Evolutionary conservation across 1,140 invertebrate genomes (phyloP).

Genomic region (Trachymyrmex cornetzi): DNA sequence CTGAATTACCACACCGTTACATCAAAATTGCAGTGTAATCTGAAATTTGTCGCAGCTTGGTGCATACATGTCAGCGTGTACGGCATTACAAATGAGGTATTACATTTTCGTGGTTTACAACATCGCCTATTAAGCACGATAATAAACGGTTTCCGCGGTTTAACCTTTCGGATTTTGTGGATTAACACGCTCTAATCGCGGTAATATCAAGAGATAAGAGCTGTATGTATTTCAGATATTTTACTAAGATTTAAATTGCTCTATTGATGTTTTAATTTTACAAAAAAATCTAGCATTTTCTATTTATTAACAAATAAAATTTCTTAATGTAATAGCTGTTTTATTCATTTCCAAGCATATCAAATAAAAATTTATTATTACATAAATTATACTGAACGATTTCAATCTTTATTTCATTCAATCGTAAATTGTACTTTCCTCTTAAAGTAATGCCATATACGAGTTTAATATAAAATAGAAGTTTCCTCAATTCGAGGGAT

Average conservation of each 20-base stretch:
- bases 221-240: background rate
- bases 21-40: slow-evolving; percentile 56
- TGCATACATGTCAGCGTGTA: background rate
- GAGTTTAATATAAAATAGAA: background rate
- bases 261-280: background rate
- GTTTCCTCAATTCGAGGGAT: background rate
- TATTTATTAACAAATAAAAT: background rate
- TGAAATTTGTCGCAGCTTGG: slow-evolving; percentile 35
- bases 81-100: slow-evolving; percentile 43
- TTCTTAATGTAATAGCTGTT: background rate
- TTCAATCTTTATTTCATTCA: slow-evolving; percentile 30
- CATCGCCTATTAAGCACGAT: slow-evolving; percentile 32
- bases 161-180: slow-evolving; percentile 31
- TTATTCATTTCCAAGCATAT: background rate
- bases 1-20: slow-evolving; percentile 50
- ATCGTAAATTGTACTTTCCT: background rate
- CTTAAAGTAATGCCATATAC: background rate
- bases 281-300: background rate
- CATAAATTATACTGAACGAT: background rate
- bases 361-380: background rate
- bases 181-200: slow-evolving; percentile 24
- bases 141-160: slow-evolving; percentile 39
- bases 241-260: background rate
- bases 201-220: background rate
- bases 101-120: slow-evolving; percentile 38